Evolutionary conservation across 1,140 invertebrate species (phyloP).

Genomic region (Trinorchestia longiramus): DNA sequence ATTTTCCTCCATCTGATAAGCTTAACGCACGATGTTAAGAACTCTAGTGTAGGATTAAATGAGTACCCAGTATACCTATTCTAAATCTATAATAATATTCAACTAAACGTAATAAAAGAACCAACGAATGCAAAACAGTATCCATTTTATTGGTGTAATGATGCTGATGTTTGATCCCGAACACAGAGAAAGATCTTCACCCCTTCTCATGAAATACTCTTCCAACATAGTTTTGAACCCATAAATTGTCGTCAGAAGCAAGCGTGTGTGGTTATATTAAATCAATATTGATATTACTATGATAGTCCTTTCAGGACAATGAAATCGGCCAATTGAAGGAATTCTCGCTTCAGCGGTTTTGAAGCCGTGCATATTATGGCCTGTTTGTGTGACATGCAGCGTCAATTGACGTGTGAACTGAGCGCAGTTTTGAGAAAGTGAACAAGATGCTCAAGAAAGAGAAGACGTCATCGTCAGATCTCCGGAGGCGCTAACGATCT

Average conservation of each 20-base stretch:
- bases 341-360: not conserved
- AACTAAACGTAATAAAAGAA: too few relatives aligned
- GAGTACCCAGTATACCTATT: too few relatives aligned
- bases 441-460: not conserved
- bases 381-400: not conserved
- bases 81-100: too few relatives aligned
- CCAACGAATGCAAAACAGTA: too few relatives aligned
- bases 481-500: conserved; percentile 43
- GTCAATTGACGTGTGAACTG: not conserved
- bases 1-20: too few relatives aligned
- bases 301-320: not conserved
- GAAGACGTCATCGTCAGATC: not conserved
- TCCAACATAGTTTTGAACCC: not conserved
- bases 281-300: not conserved
- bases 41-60: too few relatives aligned
- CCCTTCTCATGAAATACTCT: not conserved
- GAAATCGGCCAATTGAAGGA: not conserved
- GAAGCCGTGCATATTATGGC: not conserved
- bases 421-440: not conserved
- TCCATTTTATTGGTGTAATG: too few relatives aligned
- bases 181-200: too few relatives aligned
- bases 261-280: not conserved
- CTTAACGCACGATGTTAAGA: too few relatives aligned
- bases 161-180: too few relatives aligned
- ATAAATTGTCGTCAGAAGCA: not conserved